Conservation (phyloP, 2,113 vertebrate species). For the Pantherophis guttatus region DNA sequence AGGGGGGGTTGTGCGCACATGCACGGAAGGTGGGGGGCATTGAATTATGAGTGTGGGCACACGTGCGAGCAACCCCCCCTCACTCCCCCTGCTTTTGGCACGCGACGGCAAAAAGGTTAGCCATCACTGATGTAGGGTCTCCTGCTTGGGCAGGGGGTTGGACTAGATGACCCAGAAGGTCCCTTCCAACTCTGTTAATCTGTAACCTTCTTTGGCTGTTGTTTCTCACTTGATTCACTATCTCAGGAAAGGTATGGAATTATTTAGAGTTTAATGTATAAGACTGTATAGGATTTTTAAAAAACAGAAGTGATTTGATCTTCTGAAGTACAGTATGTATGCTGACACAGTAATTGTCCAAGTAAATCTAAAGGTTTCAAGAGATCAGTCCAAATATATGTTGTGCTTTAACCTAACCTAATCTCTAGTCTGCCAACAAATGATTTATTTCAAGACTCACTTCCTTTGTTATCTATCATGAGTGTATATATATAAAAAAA, state of each 20-base stretch:
- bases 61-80: too few relatives aligned
- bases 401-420: conserved; percentile 42
- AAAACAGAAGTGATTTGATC: background rate
- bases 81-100: too few relatives aligned
- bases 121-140: too few relatives aligned
- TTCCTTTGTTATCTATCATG: conserved; percentile 68
- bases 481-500: conserved; percentile 42
- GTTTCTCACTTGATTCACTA: background rate
- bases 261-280: background rate
- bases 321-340: background rate
- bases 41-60: too few relatives aligned
- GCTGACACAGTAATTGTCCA: background rate
- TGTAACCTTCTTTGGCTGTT: background rate
- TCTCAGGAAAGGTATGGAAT: fast-evolving
- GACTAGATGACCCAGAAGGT: too few relatives aligned
- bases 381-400: conserved; percentile 41
- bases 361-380: conserved; percentile 12
- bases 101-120: too few relatives aligned
- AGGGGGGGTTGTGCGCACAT: too few relatives aligned
- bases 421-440: conserved; percentile 50
- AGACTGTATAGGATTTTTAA: background rate
- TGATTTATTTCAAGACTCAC: conserved; percentile 71
- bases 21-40: too few relatives aligned
- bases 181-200: too few relatives aligned
- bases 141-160: too few relatives aligned